Conservation (phyloP, 1,140 invertebrate species). For the Leptonema lineaticorne region DNA sequence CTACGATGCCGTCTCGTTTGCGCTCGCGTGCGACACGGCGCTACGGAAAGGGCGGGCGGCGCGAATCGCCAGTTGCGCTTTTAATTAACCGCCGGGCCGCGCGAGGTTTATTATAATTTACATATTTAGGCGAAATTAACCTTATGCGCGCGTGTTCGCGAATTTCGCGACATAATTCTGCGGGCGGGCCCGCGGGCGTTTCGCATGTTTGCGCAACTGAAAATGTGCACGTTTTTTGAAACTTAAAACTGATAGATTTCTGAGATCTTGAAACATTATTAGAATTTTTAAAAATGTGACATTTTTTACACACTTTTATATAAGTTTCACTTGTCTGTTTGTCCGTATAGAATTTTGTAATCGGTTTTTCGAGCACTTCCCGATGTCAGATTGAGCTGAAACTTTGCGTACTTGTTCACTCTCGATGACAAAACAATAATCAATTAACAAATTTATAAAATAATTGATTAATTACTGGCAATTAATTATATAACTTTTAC, state of each 20-base stretch:
- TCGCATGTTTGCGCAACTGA: neutral
- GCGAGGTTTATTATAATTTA: constrained; percentile 43
- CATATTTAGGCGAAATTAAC: constrained; percentile 42
- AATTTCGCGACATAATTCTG: constrained; percentile 6
- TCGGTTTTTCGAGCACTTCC: no score
- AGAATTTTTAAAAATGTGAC: neutral
- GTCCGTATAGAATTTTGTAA: no score
- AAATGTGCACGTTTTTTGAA: neutral
- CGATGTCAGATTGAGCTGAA: no score
- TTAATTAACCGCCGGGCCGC: constrained; percentile 27
- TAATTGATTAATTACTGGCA: no score
- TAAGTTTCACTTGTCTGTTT: no score
- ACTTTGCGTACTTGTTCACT: no score
- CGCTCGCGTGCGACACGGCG: neutral
- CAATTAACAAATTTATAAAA: no score
- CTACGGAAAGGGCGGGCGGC: neutral
- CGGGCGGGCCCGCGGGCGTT: neutral
- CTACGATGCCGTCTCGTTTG: neutral
- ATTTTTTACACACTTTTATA: no score
- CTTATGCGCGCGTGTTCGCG: constrained; percentile 34
- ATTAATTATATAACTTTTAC: no score
- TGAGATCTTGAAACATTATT: neutral
- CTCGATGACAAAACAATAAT: no score
- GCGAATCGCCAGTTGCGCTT: neutral
- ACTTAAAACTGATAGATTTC: neutral